Evolutionary conservation across 2,888 invertebrate genomes (phyloP).

Genomic region (Bibio marci): DNA sequence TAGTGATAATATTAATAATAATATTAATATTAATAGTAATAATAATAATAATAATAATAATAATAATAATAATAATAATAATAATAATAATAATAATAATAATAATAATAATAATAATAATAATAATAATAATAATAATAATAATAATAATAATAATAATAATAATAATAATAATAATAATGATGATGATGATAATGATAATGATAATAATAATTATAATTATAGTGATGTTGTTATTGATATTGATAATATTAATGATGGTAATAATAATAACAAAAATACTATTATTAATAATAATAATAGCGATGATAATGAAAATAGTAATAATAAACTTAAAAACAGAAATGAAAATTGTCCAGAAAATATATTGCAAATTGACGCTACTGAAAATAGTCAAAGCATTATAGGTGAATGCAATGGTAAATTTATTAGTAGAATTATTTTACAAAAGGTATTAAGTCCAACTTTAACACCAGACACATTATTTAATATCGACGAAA

Average conservation of each 20-base stretch:
- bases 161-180: background rate
- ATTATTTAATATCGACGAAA: too few relatives aligned
- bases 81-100: background rate
- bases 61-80: background rate
- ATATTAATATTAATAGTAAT: background rate
- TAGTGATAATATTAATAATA: background rate
- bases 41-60: slow-evolving; percentile 1
- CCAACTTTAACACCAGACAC: too few relatives aligned
- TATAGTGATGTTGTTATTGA: too few relatives aligned
- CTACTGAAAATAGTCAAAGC: background rate
- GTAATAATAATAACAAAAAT: too few relatives aligned
- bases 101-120: background rate
- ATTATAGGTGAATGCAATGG: slow-evolving; percentile 18
- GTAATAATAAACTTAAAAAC: too few relatives aligned
- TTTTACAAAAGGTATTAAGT: slow-evolving; percentile 19
- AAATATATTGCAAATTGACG: too few relatives aligned
- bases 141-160: too few relatives aligned
- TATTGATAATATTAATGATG: background rate
- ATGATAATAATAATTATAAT: background rate
- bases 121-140: too few relatives aligned
- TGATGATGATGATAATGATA: background rate
- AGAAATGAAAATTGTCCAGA: too few relatives aligned
- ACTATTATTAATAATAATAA: too few relatives aligned
- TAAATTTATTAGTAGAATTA: slow-evolving; percentile 21
- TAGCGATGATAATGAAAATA: too few relatives aligned